Percentiles rank a stretch among this genome's conserved stretches.
Conservation (phyloP, 2,888 invertebrate species). For the Arctia plantaginis region DNA sequence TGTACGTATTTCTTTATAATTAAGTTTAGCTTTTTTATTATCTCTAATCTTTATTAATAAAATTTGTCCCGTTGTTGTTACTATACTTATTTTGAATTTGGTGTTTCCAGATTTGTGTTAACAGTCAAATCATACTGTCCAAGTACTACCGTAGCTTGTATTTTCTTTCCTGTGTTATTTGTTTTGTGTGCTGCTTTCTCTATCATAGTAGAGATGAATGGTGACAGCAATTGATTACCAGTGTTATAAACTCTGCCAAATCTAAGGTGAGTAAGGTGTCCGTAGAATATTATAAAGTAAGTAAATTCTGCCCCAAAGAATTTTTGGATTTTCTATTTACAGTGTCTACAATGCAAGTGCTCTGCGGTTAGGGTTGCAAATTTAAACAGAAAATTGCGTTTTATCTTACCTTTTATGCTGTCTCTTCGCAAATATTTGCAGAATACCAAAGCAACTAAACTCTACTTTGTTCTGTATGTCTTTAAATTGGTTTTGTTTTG, state of each 20-base stretch:
- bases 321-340: not conserved
- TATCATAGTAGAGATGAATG: too few relatives aligned
- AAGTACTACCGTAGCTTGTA: too few relatives aligned
- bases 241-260: not conserved
- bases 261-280: too few relatives aligned
- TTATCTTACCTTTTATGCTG: not conserved
- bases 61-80: too few relatives aligned
- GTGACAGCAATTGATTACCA: not conserved
- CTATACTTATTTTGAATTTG: too few relatives aligned
- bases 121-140: too few relatives aligned
- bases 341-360: conserved; percentile 1
- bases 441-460: not conserved
- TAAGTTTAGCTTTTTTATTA: too few relatives aligned
- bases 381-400: not conserved
- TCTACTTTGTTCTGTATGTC: not conserved
- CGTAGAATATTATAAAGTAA: not conserved
- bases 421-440: not conserved
- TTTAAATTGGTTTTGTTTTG: not conserved
- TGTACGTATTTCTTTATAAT: too few relatives aligned
- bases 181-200: not conserved
- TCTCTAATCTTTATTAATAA: too few relatives aligned
- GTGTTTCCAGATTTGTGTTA: too few relatives aligned
- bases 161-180: too few relatives aligned
- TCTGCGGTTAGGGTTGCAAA: not conserved
- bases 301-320: not conserved